Base-by-base conservation (phyloP, 1,140 invertebrate species). In the Drosophila pachea region DNA sequence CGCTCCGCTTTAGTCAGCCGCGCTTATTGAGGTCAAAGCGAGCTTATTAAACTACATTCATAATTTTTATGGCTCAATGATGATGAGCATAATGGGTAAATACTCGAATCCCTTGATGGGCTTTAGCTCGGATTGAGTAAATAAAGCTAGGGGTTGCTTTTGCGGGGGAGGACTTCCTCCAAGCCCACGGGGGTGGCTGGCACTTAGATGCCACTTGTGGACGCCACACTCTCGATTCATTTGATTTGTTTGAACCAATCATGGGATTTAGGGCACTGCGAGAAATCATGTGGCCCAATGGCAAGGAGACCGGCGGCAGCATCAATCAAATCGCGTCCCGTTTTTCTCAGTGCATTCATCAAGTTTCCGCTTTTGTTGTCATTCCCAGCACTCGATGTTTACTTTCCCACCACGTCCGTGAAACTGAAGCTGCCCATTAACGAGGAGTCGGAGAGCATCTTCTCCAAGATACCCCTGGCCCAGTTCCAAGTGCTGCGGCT, bases 391-490 rank as follows among this genome's bases (percentile, higher is more conserved):
- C 65, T 67, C 4, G 78, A 86, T 64, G 84, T 89, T 68, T 89
- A 89, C 69, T 89, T 89, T 73, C 88, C 88, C 54, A 88, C 74
- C 73, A 73, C 82, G 8, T 64, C 73, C 5, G 83, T 89, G 56
- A 74, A 84, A 74, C 62, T 89, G 52, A 89, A 88, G 60, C 73
- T 89, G 42, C 88, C 88, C 38, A 81, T 86, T 35, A 88, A 86
- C 32, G 88, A 89, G 71, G 78, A 89, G 32, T 88, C 87, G 31
- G 82, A 89, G 38, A 89, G 87, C 48, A 81, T 89, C 48, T 89
- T 89, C 56, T 89, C 88, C 5, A 89, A 89, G 59, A 88, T 89
- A 12, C 88, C 88, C 3, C 42, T 89, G 71, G 88, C 82, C 40
- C 82, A 83, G 58, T 89, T 89, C 71, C 87, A 88, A 76, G 86